Evolutionary conservation across 1,140 invertebrate genomes (phyloP).

Genomic region (Notospermus geniculatus): DNA sequence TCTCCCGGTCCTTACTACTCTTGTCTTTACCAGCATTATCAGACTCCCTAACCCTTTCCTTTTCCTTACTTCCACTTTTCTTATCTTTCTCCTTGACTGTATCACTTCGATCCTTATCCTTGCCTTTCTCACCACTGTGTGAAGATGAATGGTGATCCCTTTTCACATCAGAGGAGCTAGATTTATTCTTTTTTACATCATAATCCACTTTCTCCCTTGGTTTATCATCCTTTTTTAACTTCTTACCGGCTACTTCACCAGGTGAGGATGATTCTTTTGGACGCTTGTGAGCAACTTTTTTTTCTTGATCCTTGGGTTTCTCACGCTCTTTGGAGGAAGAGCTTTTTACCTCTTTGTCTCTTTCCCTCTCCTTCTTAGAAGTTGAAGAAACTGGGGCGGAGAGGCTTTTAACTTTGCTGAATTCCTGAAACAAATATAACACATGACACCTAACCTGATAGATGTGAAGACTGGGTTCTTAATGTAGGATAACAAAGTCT

Average conservation of each 20-base stretch:
- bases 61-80: neutral
- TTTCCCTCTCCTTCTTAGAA: neutral
- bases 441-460: too few species aligned
- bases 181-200: neutral
- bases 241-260: neutral
- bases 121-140: neutral
- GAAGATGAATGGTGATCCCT: neutral
- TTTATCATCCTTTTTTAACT: neutral
- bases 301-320: neutral
- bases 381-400: neutral
- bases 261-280: neutral
- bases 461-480: too few species aligned
- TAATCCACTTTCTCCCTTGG: neutral
- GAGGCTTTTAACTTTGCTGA: neutral
- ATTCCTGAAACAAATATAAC: neutral
- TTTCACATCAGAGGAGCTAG: neutral
- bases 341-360: neutral
- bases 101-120: neutral
- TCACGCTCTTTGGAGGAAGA: neutral
- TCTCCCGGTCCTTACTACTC: neutral
- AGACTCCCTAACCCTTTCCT: neutral
- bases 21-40: neutral
- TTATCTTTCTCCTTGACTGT: neutral
- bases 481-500: too few species aligned
- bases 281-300: neutral